These are phyloP conservation scores for Saturnia japonica DNA, from an alignment of 2,888 invertebrate species.

Conservation along the genomic window DNA sequence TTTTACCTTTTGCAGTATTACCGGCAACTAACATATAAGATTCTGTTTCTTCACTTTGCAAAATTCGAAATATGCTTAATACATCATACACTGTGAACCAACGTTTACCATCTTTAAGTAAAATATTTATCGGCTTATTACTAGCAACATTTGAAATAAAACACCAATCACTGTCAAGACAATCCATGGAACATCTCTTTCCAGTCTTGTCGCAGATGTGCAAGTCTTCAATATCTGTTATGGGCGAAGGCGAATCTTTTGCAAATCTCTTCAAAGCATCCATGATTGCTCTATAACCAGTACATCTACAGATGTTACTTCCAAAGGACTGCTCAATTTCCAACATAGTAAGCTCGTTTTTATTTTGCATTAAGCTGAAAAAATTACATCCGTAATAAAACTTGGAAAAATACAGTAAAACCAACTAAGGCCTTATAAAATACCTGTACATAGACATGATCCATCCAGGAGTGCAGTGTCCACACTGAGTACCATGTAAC, in stretches of 20 bases:
- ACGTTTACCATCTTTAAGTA: conserved; percentile 53
- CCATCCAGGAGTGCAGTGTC: conserved; percentile 81
- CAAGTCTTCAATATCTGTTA: conserved; percentile 56
- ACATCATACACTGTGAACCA: conserved; percentile 80
- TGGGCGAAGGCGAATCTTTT: conserved; percentile 56
- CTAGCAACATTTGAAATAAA: conserved; percentile 25
- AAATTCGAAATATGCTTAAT: conserved; percentile 75
- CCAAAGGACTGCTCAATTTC: conserved; percentile 86
- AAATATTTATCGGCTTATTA: conserved; percentile 15
- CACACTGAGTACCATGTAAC: conserved; percentile 85
- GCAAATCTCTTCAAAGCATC: conserved; percentile 84
- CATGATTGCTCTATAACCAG: conserved; percentile 84
- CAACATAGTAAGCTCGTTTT: conserved; percentile 76
- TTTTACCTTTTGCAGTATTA: conserved; percentile 85
- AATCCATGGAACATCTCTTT: conserved; percentile 28
- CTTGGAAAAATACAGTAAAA: too few species aligned
- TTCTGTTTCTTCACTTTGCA: conserved; percentile 62
- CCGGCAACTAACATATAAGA: conserved; percentile 86
- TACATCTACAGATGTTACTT: conserved; percentile 88
- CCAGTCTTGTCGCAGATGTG: conserved; percentile 36
- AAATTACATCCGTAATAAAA: neutral
- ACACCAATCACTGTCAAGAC: conserved; percentile 34
- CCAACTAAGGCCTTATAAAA: too few species aligned
- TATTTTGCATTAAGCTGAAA: conserved; percentile 61
- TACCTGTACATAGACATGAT: conserved; percentile 63